phyloP scores from a whole-genome alignment of 1,140 invertebrate genomes.

The Homarus americanus region DNA sequence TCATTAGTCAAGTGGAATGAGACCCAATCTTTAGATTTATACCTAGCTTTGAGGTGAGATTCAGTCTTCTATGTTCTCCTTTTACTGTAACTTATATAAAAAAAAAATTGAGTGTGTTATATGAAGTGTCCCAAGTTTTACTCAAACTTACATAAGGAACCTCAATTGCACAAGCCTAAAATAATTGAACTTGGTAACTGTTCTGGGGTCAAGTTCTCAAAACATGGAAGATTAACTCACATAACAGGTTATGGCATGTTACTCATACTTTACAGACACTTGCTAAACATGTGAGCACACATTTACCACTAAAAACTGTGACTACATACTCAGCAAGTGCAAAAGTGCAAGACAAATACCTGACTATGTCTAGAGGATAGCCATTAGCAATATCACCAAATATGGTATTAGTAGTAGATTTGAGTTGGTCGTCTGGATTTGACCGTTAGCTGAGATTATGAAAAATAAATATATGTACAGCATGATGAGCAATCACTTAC shows the following conservation, averaged over 20 bases:
- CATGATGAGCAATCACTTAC: constrained; percentile 32
- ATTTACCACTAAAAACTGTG: background rate
- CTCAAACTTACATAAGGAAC: background rate
- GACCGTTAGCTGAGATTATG: constrained; percentile 26
- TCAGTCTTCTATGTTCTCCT: too few species aligned
- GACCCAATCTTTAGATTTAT: too few species aligned
- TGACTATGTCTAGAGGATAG: background rate
- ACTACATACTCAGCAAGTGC: background rate
- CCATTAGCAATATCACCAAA: background rate
- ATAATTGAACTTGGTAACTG: background rate
- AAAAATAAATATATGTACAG: constrained; percentile 48
- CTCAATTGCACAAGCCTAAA: background rate
- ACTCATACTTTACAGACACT: background rate
- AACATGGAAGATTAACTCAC: background rate
- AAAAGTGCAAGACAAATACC: background rate
- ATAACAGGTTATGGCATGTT: background rate
- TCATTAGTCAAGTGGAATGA: too few species aligned
- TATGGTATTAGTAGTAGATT: background rate
- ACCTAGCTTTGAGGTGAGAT: too few species aligned
- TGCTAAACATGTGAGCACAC: background rate
- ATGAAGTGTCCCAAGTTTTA: too few species aligned
- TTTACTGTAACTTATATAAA: too few species aligned
- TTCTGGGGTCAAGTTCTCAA: background rate
- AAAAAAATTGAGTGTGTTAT: too few species aligned
- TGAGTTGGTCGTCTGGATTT: background rate